Evolutionary conservation across 2,797 vertebrate genomes (phyloP).

Genomic region (Micrastur ruficollis): DNA sequence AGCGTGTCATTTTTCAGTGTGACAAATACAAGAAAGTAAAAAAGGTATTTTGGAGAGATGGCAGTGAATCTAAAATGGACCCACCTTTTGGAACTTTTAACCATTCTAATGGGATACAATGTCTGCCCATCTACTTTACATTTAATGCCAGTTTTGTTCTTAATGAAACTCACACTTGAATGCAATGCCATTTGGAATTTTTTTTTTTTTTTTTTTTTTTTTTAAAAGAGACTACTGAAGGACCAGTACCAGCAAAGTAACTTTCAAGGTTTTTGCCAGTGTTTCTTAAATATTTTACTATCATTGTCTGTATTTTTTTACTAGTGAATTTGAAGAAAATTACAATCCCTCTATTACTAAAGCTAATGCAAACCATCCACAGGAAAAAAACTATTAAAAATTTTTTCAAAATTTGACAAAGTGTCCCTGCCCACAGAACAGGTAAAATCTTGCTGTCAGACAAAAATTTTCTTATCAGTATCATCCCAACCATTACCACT

Average conservation of each 20-base stretch:
- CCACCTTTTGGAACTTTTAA: not conserved
- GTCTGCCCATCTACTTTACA: not conserved
- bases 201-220: not conserved
- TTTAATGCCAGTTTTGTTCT: not conserved
- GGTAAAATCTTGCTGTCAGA: not conserved
- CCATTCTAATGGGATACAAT: not conserved
- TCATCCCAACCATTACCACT: not conserved
- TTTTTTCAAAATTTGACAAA: not conserved
- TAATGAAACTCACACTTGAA: not conserved
- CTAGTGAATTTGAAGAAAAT: not conserved
- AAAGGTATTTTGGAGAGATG: not conserved
- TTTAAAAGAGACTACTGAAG: not conserved
- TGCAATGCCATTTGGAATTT: not conserved
- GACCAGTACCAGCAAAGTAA: not conserved
- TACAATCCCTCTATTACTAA: not conserved
- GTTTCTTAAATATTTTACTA: not conserved
- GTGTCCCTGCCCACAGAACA: not conserved
- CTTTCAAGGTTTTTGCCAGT: not conserved
- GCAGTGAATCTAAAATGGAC: not conserved
- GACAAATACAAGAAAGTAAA: not conserved
- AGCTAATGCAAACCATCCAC: not conserved
- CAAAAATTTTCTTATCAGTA: not conserved
- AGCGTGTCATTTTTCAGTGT: fast-evolving
- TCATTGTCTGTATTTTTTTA: not conserved
- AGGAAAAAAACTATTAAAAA: not conserved